Evolutionary conservation across 1,140 invertebrate genomes (phyloP), one percentile per base, ranked within the genome.

Genomic region (Drosophila auraria): DNA sequence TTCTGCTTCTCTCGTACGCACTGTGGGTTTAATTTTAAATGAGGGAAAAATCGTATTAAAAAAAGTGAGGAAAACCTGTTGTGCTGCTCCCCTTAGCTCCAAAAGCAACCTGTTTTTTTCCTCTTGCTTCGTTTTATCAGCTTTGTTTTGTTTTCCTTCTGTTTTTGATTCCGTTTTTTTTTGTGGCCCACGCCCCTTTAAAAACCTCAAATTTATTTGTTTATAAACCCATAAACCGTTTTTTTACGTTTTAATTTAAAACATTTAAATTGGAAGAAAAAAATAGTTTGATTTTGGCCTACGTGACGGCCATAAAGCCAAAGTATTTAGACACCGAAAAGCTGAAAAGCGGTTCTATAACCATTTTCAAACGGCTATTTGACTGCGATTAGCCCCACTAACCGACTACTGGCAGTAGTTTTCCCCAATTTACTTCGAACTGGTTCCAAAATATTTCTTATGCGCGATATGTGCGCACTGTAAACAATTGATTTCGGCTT

Each of bases 91-190:
- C 36, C 47, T 51, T 17, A 27, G 17, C 30, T 53, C 30, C 45
- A 53, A 44, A 51, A 70, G 36, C 45, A 89, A 89, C 84, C 81
- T 60, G 84, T 89, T 81, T 87, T 80, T 59, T n/a, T 60, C 40
- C 71, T 50, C 68, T 38, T 69, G 54, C n/a, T 47, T 64, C 36
- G 36, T 45, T 71, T 78, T 86, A 66, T 86, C 53, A 56, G 60
- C 68, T 58, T 58, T 53, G 44, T 81, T 70, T 69, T 76, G 38
- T 63, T 77, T 62, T 74, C 27, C 8, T 40, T 59, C 33, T 57
- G 54, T 40, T 76, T 70, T 59, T 8, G 33, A 54, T 30, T 56
- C 59, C 8, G 69, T 51, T 70, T 76, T 23, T 51, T 62, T 63
- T 56, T 63, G 61, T 51, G 45, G 30, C 64, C 57, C 72, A 76